A percentile compares a stretch with the other conserved stretches of the same genome.
phyloP scores from a whole-genome alignment of 2,797 vertebrate species.

The Anas acuta region DNA sequence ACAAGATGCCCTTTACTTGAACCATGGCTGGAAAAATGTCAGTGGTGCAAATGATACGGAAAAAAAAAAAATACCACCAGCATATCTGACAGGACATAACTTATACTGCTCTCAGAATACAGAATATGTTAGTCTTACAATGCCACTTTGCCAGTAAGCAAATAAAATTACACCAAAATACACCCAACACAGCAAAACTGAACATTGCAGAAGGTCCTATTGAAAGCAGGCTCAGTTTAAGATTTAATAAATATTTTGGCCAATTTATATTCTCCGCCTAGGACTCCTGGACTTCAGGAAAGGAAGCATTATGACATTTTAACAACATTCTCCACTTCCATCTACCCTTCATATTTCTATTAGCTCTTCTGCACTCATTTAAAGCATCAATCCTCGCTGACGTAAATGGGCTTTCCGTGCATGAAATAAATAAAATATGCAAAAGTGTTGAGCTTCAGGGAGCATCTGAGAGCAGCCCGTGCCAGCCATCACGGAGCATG shows the following conservation, averaged over 20 bases:
- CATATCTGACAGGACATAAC: neutral
- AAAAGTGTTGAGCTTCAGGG: neutral
- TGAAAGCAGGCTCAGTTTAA: neutral
- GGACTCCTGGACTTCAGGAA: conserved; percentile 6
- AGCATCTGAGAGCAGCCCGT: neutral
- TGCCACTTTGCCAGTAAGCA: neutral
- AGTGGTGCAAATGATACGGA: neutral
- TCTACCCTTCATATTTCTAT: neutral
- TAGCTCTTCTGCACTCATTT: neutral
- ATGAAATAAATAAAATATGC: neutral
- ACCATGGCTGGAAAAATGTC: conserved; percentile 35
- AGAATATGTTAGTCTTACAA: neutral
- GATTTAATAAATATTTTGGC: conserved; percentile 10
- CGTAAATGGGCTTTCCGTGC: neutral
- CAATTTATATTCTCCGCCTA: conserved; percentile 13
- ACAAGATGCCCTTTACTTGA: conserved; percentile 45
- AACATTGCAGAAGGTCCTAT: neutral
- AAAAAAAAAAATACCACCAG: neutral
- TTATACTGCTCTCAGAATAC: neutral
- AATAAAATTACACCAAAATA: conserved; percentile 26
- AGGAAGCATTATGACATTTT: neutral
- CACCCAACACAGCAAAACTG: neutral
- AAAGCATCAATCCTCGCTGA: conserved; percentile 5
- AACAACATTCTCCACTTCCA: conserved; percentile 9
- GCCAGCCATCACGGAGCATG: accelerated